Evolutionary conservation across 2,888 invertebrate genomes (phyloP), one percentile per base, ranked within the genome.

Genomic region (Parasteatoda lunata): DNA sequence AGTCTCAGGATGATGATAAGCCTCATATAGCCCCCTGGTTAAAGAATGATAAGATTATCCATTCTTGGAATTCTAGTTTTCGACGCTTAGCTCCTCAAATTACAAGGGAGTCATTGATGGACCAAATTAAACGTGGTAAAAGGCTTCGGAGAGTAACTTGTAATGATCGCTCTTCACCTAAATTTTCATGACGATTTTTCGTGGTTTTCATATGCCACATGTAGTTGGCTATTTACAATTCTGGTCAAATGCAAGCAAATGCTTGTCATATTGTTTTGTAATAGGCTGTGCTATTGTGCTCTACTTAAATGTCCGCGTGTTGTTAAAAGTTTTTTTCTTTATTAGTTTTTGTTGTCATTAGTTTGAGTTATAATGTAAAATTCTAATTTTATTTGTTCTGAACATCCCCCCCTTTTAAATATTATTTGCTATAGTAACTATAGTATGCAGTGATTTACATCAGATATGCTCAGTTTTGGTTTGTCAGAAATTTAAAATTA

Each of bases 81-180:
- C 90, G 91, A 94, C 95, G 96, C 84, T 66, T 84, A n/a, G 96
- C 96, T 92, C 96, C 96, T 0, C 94, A 95, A 86, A 93, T 94
- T 54, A 95, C 96, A 90, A 95, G 96, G 92, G 97, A 96, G 90
- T 97, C 97, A 0, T 93, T 97, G n/a, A 96, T 97, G 97, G 97
- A 97, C 93, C 97, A 97, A 91, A 97, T 97, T 88, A 95, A 96
- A 91, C 94, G 96, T 89, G 97, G 97, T 84, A 97, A 97, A 30
- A 95, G 95, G 65, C 92, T 97, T 83, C 95, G 95, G 86, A 95
- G 96, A 90, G 96, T 89, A 7, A 76, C 84, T 1, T 80, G 72
- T 54, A 89, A 89, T 69, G 89, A 89, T 66, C 77, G 89, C 45
- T 89, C 89, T 48, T 81, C 86, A 15, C 89, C 89, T 6, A 70